Evolutionary conservation across 2,888 invertebrate species (phyloP), one percentile per base, ranked within the genome.

Genomic region (Andricus curvator): DNA sequence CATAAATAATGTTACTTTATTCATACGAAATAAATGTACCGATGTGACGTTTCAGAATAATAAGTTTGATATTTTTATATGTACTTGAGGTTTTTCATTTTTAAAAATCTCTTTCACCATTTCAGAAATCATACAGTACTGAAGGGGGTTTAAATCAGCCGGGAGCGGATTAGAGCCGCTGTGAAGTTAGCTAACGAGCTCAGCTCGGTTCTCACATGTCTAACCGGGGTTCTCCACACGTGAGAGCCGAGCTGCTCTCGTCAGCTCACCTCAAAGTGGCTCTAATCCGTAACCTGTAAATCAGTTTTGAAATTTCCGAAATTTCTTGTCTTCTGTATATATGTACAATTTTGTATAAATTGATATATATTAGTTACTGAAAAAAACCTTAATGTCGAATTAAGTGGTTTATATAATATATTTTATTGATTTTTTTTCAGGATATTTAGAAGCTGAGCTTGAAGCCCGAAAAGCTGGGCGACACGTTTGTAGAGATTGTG

Each of bases 401-500:
- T 29, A 29, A 64, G 22, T 25, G 4, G 13, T 64, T 17, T 64
- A 64, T 29, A 15, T 15, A 6, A 64, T 29, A 64, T 29, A 6
- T 64, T 29, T 64, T 2, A 29, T 33, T 51, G 20, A 78, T 78
- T 66, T 76, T 74, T n/a, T 83, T 84, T 44, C 79, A 84, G 83
- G 78, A 1, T 80, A n/a, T 56, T 22, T n/a, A 4, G 62, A 8
- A 25, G 77, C 83, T 66, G 82, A 87, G 48, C 88, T 88, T 83
- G 91, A 91, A 86, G 90, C 90, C 88, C 91, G 91, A 83, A 86
- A 91, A 77, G 81, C 90, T 62, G 91, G 92, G 22, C 86, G 88
- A 68, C 92, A 92, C 83, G 87, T 88, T 81, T 93, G 96, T 90
- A 94, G 94, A 83, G 65, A 6, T 22, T 96, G 97, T 91, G 95